Evolutionary conservation across 2,797 vertebrate species (phyloP).

Genomic region (Ctenochaetus hawaiiensis): DNA sequence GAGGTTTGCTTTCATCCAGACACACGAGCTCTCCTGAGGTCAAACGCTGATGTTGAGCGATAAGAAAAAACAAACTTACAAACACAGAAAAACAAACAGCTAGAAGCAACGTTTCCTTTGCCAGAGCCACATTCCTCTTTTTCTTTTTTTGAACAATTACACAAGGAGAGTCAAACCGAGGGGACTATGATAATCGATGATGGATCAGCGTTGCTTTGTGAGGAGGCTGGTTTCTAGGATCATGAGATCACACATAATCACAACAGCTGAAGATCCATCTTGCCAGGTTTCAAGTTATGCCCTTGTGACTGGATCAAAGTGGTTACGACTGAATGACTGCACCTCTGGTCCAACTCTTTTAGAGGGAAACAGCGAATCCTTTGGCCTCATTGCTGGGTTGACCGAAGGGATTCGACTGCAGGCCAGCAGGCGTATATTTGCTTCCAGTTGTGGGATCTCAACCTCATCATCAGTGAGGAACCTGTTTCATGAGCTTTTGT

Average conservation of each 20-base stretch:
- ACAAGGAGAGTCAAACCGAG: not conserved
- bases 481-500: not conserved
- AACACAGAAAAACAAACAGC: not conserved
- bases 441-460: conserved; percentile 45
- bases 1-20: not conserved
- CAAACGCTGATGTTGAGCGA: not conserved
- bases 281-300: no score
- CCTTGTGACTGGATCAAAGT: no score
- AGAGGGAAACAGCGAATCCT: conserved; percentile 5
- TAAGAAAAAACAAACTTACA: not conserved
- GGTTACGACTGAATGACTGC: conserved; percentile 21
- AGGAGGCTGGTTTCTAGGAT: not conserved
- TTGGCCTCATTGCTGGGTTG: not conserved
- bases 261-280: no score
- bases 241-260: not conserved
- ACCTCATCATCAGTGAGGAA: conserved; percentile 36
- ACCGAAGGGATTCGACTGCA: conserved; percentile 34
- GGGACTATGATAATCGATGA: not conserved
- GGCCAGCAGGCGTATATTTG: conserved; percentile 5
- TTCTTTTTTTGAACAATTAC: not conserved
- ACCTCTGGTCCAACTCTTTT: conserved; percentile 6
- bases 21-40: not conserved
- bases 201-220: no score
- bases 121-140: not conserved
- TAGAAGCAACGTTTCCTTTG: not conserved